phyloP scores from a whole-genome alignment of 1,140 invertebrate genomes.

The Drosophila willistoni region DNA sequence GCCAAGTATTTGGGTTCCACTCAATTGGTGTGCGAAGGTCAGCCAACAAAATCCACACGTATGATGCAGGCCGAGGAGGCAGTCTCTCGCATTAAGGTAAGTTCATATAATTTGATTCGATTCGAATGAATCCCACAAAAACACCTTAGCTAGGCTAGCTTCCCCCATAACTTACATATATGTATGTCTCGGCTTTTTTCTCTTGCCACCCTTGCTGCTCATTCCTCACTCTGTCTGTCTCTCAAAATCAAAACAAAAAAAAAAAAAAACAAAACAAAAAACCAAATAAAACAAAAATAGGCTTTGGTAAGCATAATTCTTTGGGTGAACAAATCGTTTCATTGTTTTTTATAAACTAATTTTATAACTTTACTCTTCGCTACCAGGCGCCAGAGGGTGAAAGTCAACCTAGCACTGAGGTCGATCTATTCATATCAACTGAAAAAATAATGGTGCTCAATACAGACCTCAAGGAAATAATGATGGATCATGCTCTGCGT shows the following conservation, averaged over 20 bases:
- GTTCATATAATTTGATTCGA: background rate
- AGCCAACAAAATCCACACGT: constrained; percentile 98
- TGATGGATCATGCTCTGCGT: constrained; percentile 99
- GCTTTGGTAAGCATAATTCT: constrained; percentile 8
- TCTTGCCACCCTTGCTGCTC: constrained; percentile 21
- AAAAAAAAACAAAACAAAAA: too few relatives aligned
- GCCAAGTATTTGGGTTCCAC: constrained; percentile 99
- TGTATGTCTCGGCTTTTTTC: background rate
- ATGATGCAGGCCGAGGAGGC: constrained; percentile 99
- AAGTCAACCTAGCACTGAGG: constrained; percentile 98
- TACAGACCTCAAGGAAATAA: constrained; percentile 99
- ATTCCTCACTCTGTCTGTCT: background rate
- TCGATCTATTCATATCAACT: constrained; percentile 99
- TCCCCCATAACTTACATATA: background rate
- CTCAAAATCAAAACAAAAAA: too few relatives aligned
- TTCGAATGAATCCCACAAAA: background rate
- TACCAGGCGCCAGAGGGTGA: constrained; percentile 98
- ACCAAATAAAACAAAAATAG: background rate
- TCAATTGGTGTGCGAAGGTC: constrained; percentile 98
- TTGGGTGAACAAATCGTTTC: background rate
- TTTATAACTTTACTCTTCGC: constrained; percentile 30
- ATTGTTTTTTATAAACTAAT: background rate
- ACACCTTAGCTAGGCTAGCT: constrained; percentile 17
- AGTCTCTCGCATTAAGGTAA: constrained; percentile 99
- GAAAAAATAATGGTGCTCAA: constrained; percentile 99